Conservation (phyloP, 2,888 invertebrate genomes). For the Ypsolopha sequella region DNA sequence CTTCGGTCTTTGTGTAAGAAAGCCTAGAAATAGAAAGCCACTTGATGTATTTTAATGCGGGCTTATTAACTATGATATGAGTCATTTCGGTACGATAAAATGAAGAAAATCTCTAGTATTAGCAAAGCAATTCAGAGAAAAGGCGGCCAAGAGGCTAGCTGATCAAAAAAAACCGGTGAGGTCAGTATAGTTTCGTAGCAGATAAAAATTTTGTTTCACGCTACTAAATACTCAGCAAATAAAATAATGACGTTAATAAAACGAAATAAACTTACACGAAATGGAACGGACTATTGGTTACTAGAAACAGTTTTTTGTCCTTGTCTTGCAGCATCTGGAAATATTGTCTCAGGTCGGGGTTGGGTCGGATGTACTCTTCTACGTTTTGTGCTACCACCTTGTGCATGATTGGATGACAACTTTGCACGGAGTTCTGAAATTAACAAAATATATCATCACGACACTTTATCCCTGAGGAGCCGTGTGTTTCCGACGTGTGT, state of each 20-base stretch:
- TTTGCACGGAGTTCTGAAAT: slow-evolving; percentile 85
- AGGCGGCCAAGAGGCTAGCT: background rate
- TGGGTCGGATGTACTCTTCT: slow-evolving; percentile 82
- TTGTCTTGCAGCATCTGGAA: slow-evolving; percentile 80
- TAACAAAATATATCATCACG: background rate
- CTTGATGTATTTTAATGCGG: too few relatives aligned
- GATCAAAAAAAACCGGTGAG: background rate
- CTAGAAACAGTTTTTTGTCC: slow-evolving; percentile 91
- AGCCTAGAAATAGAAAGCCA: too few relatives aligned
- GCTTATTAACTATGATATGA: too few relatives aligned
- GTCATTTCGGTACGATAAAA: too few relatives aligned
- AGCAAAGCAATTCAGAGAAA: background rate
- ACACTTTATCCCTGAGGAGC: background rate
- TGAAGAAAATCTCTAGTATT: too few relatives aligned
- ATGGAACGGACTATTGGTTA: slow-evolving; percentile 96
- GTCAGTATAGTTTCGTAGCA: background rate
- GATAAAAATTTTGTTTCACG: background rate
- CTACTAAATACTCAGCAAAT: background rate
- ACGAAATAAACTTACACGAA: slow-evolving; percentile 82
- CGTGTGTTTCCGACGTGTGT: too few relatives aligned
- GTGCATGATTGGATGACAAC: slow-evolving; percentile 92
- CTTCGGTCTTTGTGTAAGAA: too few relatives aligned
- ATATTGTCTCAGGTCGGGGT: slow-evolving; percentile 78
- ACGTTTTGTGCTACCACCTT: slow-evolving; percentile 86
- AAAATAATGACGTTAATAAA: background rate